Evolutionary conservation across 2,797 vertebrate species (phyloP), one percentile per base, ranked within the genome.

Genomic region (Leptatherina wallacei): DNA sequence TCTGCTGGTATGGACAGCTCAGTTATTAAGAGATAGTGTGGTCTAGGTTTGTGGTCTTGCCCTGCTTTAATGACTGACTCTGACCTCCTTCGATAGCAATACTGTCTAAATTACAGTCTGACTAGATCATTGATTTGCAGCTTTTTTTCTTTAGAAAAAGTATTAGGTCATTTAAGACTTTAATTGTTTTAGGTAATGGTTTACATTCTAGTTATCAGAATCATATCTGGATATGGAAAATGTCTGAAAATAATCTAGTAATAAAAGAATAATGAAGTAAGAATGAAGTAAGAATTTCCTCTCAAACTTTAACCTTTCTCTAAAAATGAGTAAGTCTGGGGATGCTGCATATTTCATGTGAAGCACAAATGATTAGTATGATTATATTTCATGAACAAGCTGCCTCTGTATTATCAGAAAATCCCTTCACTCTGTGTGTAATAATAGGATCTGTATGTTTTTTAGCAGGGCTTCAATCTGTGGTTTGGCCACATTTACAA

Each of bases 401-500:
- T 38, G 24, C 66, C 55, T 35, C 22, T 2, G 58, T 55, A 63
- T 82, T 71, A 75, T 79, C 77, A 78, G 30, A 69, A 82, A 83
- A 3, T 22, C 44, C 38, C 38, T 11, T 59, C 27, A 56, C 49
- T 56, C 49, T 44, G 20, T 33, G 54, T 55, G 56, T 85, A 87
- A 90, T 89, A 83, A 85, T 52, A 80, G 70, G 63, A 83, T 75
- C 69, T 59, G 77, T 73, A 65, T 71, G 71, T 84, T 78, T 84
- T 32, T 47, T 47, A 85, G 61, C 59, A 29, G 51, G 35, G 59
- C 72, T 78, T 90, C 75, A 75, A 47, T 85, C 73, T 84, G 89
- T 68, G 88, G 88, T 85, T 77, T 30, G 62, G 65, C 87, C 88
- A 82, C 86, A 83, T 88, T 78, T 36, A 71, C 59, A 51, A 32